Conservation (phyloP, 2,113 vertebrate species). For the Phyllostomus hastatus region DNA sequence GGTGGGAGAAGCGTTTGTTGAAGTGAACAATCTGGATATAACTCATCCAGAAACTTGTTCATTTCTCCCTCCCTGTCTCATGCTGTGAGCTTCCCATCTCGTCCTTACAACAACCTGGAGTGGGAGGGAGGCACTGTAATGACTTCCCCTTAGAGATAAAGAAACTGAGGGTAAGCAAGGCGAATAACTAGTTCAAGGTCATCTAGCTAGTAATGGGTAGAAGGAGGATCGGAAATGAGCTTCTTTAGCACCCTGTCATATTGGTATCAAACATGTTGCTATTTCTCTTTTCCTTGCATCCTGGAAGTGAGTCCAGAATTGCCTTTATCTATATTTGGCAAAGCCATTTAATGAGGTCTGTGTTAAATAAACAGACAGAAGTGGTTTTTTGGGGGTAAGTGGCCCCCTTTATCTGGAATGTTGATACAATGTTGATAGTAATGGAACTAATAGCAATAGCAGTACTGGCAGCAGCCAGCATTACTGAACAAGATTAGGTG, state of each 20-base stretch:
- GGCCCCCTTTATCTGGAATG: neutral
- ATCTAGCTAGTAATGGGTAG: neutral
- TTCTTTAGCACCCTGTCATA: rapidly evolving
- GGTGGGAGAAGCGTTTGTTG: neutral
- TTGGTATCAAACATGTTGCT: neutral
- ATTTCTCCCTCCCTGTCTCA: neutral
- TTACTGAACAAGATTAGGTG: neutral
- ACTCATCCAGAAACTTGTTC: neutral
- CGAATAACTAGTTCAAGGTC: neutral
- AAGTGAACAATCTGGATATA: neutral
- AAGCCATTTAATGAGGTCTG: neutral
- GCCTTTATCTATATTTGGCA: neutral
- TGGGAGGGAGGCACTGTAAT: neutral
- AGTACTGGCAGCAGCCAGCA: rapidly evolving
- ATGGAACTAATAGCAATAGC: too few relatives aligned
- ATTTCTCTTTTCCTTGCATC: neutral
- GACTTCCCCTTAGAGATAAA: neutral
- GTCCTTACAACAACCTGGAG: neutral
- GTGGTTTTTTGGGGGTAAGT: rapidly evolving
- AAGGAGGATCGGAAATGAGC: neutral
- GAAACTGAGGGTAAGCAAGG: neutral
- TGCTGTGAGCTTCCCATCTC: neutral
- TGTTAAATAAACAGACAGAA: rapidly evolving
- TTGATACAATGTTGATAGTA: neutral
- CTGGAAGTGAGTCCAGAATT: neutral